Base-by-base conservation (phyloP, 2,888 invertebrate genomes). In the Volucella inanis region DNA sequence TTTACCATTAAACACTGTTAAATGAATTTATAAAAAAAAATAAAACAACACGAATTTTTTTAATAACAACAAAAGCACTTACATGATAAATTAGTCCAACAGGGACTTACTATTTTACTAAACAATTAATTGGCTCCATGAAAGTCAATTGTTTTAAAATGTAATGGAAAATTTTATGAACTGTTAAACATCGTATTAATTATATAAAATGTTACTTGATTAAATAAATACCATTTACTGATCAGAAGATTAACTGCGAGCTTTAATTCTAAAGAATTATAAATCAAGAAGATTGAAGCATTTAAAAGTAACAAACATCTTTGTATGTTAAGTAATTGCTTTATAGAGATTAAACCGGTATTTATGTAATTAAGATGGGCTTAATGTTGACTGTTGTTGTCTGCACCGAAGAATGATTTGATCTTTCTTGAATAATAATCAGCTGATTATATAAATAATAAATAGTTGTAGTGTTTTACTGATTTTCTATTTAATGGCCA, bases 101-200 rank as follows among this genome's bases (percentile, higher is more conserved):
- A 54, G 47, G 49, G 54, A 52, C 45, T 52, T 45, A 18, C 9
- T 18, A 57, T 45, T 47, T 18, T 11, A 31, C 38, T 50, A n/a
- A 8, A 52, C 54, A 77, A 62, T 70, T 77, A 62, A 77, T 59
- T 14, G 38, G 43, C 39, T 59, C 49, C 50, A 76, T 50, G 57
- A 22, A 41, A 47, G 18, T 55, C 31, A 67, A 50, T 75, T 57
- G 64, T 2, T 10, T 61, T 39, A 45, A 43, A n/a, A 14, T 59
- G 8, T n/a, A n/a, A 55, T 43, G 39, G 55, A 65, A 59, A 61
- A 50, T 67, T 31, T 61, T 72, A 61, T 77, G 45, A 55, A 12
- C 38, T 71, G 50, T 45, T n/a, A 71, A 11, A 39, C 22, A 6
- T 67, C 65, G 22, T 11, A 52, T 14, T 59, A 65, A 82, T 83